A percentile compares a stretch with the other conserved stretches of the same genome.
Conservation (phyloP, 2,113 vertebrate genomes). For the Gambusia affinis region DNA sequence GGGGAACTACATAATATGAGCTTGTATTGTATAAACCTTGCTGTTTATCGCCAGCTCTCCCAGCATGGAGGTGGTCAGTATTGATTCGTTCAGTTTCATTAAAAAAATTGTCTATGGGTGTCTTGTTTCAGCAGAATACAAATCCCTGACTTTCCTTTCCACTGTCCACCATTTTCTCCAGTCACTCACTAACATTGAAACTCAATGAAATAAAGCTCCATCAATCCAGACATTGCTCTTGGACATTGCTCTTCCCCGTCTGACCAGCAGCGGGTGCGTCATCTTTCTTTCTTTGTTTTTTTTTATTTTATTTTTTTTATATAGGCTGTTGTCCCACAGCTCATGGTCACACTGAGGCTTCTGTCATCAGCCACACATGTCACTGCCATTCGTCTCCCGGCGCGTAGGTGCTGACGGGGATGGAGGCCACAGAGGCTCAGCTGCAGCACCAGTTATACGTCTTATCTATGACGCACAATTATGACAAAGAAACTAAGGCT, state of each 20-base stretch:
- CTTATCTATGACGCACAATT: conserved; percentile 74
- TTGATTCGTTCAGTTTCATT: background rate
- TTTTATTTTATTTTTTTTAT: conserved; percentile 7
- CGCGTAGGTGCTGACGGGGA: conserved; percentile 63
- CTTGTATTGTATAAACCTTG: background rate
- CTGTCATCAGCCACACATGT: conserved; percentile 67
- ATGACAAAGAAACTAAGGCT: conserved; percentile 53
- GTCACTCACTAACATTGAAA: background rate
- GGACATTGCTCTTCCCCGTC: background rate
- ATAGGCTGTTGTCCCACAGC: conserved; percentile 35
- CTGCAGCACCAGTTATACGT: conserved; percentile 67
- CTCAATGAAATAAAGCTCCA: conserved; percentile 13
- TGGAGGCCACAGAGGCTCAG: conserved; percentile 55
- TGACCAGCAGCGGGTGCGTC: conserved; percentile 16
- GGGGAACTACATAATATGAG: background rate
- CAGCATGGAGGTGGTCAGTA: background rate
- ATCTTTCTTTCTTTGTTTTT: background rate
- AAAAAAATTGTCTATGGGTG: background rate
- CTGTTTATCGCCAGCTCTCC: background rate
- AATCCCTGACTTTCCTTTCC: conserved; percentile 17
- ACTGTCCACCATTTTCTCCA: background rate
- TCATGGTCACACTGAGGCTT: conserved; percentile 14
- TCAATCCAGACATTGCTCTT: background rate
- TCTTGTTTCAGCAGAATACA: background rate
- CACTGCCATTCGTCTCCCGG: conserved; percentile 46